A percentile compares a stretch with the other conserved stretches of the same genome.
Conservation (phyloP, 2,113 vertebrate species). For the Neogobius melanostomus region DNA sequence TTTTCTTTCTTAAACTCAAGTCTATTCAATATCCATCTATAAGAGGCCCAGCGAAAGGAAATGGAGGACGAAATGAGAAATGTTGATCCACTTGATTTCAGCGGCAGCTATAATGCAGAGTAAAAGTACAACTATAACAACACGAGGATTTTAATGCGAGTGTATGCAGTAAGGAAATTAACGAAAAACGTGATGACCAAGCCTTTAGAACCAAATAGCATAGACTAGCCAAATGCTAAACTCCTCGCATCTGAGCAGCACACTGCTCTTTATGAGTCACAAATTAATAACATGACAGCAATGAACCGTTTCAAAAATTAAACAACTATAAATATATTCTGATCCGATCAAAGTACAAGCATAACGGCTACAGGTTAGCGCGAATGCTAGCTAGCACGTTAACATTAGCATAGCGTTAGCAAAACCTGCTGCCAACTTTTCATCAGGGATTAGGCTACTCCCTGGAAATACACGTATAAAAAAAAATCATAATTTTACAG, state of each 20-base stretch:
- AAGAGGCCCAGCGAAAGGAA: slow-evolving; percentile 46
- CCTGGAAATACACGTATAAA: slow-evolving; percentile 44
- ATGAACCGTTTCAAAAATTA: background rate
- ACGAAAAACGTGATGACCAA: slow-evolving; percentile 59
- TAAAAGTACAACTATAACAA: background rate
- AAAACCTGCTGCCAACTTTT: slow-evolving; percentile 63
- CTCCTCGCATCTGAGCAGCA: background rate
- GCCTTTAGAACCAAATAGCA: slow-evolving; percentile 32
- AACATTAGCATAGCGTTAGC: slow-evolving; percentile 56
- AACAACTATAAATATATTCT: background rate
- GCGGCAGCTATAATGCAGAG: background rate
- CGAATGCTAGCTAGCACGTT: slow-evolving; percentile 43
- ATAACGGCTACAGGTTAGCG: slow-evolving; percentile 42
- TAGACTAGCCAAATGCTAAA: background rate
- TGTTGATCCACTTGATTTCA: background rate
- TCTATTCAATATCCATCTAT: background rate
- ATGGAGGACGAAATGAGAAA: slow-evolving; percentile 57
- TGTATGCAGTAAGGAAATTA: slow-evolving; percentile 10
- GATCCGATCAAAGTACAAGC: slow-evolving; percentile 7
- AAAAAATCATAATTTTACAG: background rate
- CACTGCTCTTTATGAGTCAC: too few relatives aligned
- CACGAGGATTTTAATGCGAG: background rate
- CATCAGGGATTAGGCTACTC: slow-evolving; percentile 66
- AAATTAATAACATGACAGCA: background rate
- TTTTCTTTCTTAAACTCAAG: too few relatives aligned